Evolutionary conservation across 2,888 invertebrate genomes (phyloP).

Genomic region (Ophion costatus): DNA sequence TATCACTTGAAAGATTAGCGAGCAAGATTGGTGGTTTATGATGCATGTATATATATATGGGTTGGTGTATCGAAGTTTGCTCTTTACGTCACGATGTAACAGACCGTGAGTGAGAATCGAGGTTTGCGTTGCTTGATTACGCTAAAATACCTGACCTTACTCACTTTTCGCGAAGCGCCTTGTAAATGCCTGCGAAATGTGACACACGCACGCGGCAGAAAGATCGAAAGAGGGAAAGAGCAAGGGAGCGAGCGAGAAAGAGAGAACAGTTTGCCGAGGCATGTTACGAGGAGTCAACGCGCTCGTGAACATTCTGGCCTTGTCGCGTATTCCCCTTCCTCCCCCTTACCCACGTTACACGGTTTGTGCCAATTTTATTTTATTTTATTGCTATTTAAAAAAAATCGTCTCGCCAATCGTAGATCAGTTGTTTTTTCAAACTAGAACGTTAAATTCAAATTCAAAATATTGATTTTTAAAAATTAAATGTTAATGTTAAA

Average conservation of each 20-base stretch:
- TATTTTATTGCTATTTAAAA: background rate
- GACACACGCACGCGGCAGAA: constrained; percentile 50
- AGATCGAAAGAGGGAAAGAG: constrained; percentile 56
- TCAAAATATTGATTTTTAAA: no score
- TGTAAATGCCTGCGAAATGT: constrained; percentile 52
- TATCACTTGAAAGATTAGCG: constrained; percentile 69
- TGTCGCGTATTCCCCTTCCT: constrained; percentile 40
- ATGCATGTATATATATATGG: constrained; percentile 18
- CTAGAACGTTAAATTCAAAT: background rate
- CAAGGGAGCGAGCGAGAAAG: constrained; percentile 53
- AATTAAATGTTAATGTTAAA: no score
- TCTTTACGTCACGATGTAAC: constrained; percentile 71
- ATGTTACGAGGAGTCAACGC: constrained; percentile 55
- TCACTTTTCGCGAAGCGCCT: constrained; percentile 67
- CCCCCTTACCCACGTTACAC: background rate
- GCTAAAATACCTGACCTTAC: constrained; percentile 79
- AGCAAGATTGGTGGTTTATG: constrained; percentile 8
- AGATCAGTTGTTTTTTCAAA: no score
- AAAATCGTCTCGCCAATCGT: no score
- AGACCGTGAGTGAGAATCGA: constrained; percentile 26
- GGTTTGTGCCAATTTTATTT: constrained; percentile 15
- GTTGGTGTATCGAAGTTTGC: constrained; percentile 23
- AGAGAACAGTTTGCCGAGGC: constrained; percentile 52
- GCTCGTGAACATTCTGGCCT: constrained; percentile 49
- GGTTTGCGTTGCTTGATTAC: constrained; percentile 71